Percentiles rank a stretch among this genome's conserved stretches.
These are phyloP conservation scores for Cyanocitta stelleri DNA, from an alignment of 2,113 vertebrate genomes.

Conservation along the genomic window DNA sequence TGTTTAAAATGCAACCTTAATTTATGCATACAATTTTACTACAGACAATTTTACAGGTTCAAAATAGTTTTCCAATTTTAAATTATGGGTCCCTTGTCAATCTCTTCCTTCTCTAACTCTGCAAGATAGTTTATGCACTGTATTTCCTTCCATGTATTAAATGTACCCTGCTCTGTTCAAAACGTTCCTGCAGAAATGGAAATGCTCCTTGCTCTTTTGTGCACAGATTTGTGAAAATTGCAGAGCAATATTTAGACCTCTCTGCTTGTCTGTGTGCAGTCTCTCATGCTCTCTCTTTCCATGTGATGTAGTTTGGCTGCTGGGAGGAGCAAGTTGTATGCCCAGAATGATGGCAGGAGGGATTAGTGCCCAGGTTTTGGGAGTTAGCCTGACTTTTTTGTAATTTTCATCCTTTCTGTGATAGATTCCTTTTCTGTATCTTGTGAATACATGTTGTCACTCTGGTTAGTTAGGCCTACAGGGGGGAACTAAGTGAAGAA, in stretches of 20 bases:
- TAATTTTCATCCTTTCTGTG: not conserved
- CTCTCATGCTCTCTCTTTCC: not conserved
- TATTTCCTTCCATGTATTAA: not conserved
- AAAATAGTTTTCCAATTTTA: not conserved
- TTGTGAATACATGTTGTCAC: not conserved
- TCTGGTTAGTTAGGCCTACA: not conserved
- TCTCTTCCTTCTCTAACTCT: not conserved
- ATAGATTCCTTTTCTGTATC: not conserved
- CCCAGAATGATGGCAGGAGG: not conserved
- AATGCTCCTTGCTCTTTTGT: not conserved
- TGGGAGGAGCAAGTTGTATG: not conserved
- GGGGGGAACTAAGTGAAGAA: not conserved
- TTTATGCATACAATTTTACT: not conserved
- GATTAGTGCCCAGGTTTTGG: not conserved
- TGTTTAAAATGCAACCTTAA: not conserved
- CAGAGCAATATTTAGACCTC: not conserved
- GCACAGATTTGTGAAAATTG: not conserved
- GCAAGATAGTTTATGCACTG: not conserved
- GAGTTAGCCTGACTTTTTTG: not conserved
- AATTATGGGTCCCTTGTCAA: not conserved
- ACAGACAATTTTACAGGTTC: not conserved
- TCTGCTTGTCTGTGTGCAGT: not conserved
- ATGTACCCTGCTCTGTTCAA: not conserved
- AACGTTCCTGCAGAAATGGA: not conserved
- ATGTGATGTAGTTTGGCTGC: not conserved